A percentile compares a stretch with the other conserved stretches of the same genome.
phyloP scores from a whole-genome alignment of 2,797 vertebrate species.

The Thunnus albacares region DNA sequence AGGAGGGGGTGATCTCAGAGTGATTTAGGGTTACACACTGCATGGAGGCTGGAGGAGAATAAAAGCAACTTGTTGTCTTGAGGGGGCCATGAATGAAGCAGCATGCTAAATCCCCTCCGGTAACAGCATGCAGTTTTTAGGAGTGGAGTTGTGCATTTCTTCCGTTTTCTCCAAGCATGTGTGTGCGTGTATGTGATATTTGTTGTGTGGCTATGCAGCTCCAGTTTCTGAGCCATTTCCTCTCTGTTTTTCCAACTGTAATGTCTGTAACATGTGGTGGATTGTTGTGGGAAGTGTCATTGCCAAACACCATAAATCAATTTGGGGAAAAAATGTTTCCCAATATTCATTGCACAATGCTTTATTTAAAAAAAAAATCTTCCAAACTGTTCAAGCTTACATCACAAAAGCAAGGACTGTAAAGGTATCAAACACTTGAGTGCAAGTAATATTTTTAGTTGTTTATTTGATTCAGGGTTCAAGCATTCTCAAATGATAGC shows the following conservation, averaged over 20 bases:
- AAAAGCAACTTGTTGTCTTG: slow-evolving; percentile 70
- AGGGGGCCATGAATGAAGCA: slow-evolving; percentile 56
- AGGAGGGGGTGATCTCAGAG: slow-evolving; percentile 43
- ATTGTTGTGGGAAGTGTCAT: slow-evolving; percentile 64
- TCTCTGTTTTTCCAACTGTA: slow-evolving; percentile 60
- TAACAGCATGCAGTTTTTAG: slow-evolving; percentile 52
- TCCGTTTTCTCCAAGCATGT: slow-evolving; percentile 19
- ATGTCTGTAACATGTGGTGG: slow-evolving; percentile 78
- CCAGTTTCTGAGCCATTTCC: slow-evolving; percentile 62
- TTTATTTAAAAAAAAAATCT: slow-evolving; percentile 10
- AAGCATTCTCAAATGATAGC: background rate
- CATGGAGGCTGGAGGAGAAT: slow-evolving; percentile 74
- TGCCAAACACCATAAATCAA: slow-evolving; percentile 71
- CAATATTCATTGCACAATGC: slow-evolving; percentile 49
- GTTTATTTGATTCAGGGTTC: slow-evolving; percentile 15
- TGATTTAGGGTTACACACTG: slow-evolving; percentile 76
- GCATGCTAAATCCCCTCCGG: slow-evolving; percentile 52
- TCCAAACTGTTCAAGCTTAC: background rate
- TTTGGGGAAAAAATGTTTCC: slow-evolving; percentile 40
- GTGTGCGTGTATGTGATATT: slow-evolving; percentile 35
- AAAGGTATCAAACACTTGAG: background rate
- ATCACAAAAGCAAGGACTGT: background rate
- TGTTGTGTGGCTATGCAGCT: slow-evolving; percentile 54
- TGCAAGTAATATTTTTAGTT: background rate
- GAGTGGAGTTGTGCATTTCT: slow-evolving; percentile 27